Conservation (phyloP, 1,140 invertebrate genomes). For the Pachypeltis micranthus region DNA sequence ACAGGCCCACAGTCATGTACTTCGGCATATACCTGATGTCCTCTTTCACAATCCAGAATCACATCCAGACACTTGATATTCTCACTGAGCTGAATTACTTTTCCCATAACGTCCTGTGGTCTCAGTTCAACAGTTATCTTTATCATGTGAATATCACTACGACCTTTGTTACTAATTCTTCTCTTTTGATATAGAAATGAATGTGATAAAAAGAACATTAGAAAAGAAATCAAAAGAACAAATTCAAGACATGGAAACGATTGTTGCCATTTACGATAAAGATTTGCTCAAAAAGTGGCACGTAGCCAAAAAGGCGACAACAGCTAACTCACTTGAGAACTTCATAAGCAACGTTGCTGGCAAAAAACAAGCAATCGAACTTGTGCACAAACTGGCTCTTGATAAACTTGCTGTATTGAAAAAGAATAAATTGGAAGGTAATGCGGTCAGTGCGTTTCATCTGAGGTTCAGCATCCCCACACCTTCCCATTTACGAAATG, state of each 20-base stretch:
- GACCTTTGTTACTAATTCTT: too few relatives aligned
- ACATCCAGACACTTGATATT: too few relatives aligned
- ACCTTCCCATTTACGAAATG: neutral
- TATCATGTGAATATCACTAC: too few relatives aligned
- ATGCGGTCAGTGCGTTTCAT: neutral
- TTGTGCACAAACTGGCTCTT: neutral
- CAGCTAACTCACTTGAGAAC: neutral
- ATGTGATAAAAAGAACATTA: neutral
- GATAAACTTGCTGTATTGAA: neutral
- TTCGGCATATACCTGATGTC: too few relatives aligned
- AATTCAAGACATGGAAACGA: slow-evolving; percentile 9
- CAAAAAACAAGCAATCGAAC: neutral
- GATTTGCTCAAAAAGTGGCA: slow-evolving; percentile 9
- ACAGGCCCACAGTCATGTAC: too few relatives aligned
- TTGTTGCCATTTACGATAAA: slow-evolving; percentile 7
- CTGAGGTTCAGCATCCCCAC: neutral
- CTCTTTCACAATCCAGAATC: too few relatives aligned
- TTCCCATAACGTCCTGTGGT: too few relatives aligned
- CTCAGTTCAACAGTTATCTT: too few relatives aligned
- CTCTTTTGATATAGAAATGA: neutral
- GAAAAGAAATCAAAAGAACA: slow-evolving; percentile 7
- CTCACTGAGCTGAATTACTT: too few relatives aligned
- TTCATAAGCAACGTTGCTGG: slow-evolving; percentile 7
- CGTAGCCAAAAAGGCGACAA: neutral
- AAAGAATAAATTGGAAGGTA: neutral